Percentiles rank a stretch among this genome's conserved stretches.
phyloP scores from a whole-genome alignment of 2,113 vertebrate species.

The Leucoraja erinaceus region DNA sequence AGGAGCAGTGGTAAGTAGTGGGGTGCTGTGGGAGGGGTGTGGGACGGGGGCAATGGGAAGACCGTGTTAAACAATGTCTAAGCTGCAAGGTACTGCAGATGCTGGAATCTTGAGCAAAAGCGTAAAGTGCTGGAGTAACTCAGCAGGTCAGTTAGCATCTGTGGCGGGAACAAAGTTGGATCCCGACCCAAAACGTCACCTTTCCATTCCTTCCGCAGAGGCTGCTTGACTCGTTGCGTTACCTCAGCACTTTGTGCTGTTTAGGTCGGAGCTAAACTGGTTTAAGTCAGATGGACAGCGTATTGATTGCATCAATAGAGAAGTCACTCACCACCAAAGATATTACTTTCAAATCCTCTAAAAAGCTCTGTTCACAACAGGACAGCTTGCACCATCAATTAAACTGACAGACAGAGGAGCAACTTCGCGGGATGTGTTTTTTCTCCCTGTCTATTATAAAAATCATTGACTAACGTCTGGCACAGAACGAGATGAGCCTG shows the following conservation, averaged over 20 bases:
- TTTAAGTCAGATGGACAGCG: conserved; percentile 38
- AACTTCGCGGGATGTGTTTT: conserved; percentile 33
- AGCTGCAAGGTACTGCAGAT: too few species aligned
- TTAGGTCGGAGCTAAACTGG: background rate
- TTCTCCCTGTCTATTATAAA: conserved; percentile 36
- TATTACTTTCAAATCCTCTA: conserved; percentile 19
- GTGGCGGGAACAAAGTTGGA: too few species aligned
- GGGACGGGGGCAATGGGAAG: background rate
- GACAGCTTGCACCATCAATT: conserved; percentile 5
- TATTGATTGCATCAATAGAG: conserved; percentile 19
- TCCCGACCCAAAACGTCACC: too few species aligned
- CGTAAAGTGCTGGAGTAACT: too few species aligned
- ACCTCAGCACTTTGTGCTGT: too few species aligned
- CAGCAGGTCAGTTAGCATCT: too few species aligned
- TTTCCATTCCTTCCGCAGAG: too few species aligned
- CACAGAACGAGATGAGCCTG: background rate
- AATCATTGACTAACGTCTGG: conserved; percentile 25
- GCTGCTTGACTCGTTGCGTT: too few species aligned
- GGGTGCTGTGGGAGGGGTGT: too few species aligned
- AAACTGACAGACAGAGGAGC: conserved; percentile 36
- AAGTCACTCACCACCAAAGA: conserved; percentile 30
- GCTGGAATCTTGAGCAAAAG: too few species aligned
- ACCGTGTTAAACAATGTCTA: background rate
- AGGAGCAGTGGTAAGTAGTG: too few species aligned
- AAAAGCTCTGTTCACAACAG: conserved; percentile 36